A percentile compares a stretch with the other conserved stretches of the same genome.
phyloP scores from a whole-genome alignment of 1,140 invertebrate genomes.

The Homalodisca vitripennis region DNA sequence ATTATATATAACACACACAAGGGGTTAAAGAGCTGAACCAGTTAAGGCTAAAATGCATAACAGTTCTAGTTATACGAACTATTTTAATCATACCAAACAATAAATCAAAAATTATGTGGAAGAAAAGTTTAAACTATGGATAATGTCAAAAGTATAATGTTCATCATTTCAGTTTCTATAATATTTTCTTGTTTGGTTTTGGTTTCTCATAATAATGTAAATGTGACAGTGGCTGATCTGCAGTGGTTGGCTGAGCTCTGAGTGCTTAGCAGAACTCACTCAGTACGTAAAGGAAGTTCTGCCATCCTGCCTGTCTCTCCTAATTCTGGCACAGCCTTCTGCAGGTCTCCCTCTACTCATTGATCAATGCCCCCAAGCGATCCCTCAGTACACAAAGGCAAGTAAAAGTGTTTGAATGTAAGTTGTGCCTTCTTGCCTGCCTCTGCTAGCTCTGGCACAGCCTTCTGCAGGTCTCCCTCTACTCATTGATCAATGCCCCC shows the following conservation, averaged over 20 bases:
- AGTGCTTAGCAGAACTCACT: conserved; percentile 38
- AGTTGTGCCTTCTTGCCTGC: conserved; percentile 40
- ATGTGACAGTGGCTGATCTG: conserved; percentile 43
- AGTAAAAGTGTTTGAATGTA: conserved; percentile 25
- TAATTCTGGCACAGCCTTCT: conserved; percentile 39
- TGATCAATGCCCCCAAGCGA: conserved; percentile 55
- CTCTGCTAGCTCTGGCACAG: conserved; percentile 41
- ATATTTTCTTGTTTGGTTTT: no score
- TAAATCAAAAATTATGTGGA: no score
- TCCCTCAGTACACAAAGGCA: conserved; percentile 59
- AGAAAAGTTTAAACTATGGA: no score
- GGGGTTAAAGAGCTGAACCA: no score
- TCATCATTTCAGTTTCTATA: no score
- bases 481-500: conserved; percentile 55
- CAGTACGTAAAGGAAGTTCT: conserved; percentile 42
- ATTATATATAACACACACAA: no score
- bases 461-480: conserved; percentile 41
- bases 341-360: conserved; percentile 47
- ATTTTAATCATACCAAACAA: no score
- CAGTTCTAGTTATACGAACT: no score
- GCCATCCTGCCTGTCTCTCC: conserved; percentile 40
- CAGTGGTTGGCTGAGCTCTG: conserved; percentile 39
- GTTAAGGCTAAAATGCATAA: no score
- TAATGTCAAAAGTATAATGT: no score
- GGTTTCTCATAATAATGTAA: no score